Percentiles rank a stretch among this genome's conserved stretches.
These are phyloP conservation scores for Heliangelus exortis DNA, from an alignment of 2,797 vertebrate species.

Conservation along the genomic window DNA sequence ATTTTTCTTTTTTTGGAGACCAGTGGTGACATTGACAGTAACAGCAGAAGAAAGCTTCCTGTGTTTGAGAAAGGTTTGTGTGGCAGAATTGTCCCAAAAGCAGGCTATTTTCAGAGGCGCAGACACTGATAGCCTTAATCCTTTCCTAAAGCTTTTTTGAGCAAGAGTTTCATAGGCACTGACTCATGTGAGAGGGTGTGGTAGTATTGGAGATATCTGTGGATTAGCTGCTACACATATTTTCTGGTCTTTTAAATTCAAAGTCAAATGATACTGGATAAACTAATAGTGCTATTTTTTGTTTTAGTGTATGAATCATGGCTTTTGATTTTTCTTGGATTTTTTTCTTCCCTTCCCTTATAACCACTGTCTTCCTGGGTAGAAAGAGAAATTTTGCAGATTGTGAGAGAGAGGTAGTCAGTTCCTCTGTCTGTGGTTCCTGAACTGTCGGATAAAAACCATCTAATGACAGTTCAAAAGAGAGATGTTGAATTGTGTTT, in stretches of 20 bases:
- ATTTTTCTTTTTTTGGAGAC: slow-evolving; percentile 20
- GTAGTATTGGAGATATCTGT: not conserved
- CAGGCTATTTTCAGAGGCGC: slow-evolving; percentile 27
- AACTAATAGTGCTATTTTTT: not conserved
- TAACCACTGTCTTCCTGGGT: not conserved
- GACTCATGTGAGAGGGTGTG: slow-evolving; percentile 34
- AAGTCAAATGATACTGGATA: not conserved
- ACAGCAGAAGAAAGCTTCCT: slow-evolving; percentile 25
- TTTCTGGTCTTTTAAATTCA: slow-evolving; percentile 43
- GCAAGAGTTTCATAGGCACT: slow-evolving; percentile 2
- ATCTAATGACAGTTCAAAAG: not conserved
- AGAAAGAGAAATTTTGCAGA: not conserved
- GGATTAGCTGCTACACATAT: slow-evolving; percentile 34
- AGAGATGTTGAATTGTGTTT: not conserved
- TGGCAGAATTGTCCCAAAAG: slow-evolving; percentile 48
- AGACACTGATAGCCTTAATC: slow-evolving; percentile 36
- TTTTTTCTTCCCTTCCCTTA: not conserved
- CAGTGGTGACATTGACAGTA: slow-evolving; percentile 28
- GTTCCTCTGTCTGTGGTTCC: not conserved
- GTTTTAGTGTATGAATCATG: not conserved
- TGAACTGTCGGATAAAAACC: not conserved
- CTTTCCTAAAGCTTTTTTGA: slow-evolving; percentile 24
- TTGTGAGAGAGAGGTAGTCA: not conserved
- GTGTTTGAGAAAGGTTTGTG: slow-evolving; percentile 25
- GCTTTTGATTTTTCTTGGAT: slow-evolving; percentile 27